phyloP scores from a whole-genome alignment of 1,140 invertebrate genomes.

The Apis laboriosa region DNA sequence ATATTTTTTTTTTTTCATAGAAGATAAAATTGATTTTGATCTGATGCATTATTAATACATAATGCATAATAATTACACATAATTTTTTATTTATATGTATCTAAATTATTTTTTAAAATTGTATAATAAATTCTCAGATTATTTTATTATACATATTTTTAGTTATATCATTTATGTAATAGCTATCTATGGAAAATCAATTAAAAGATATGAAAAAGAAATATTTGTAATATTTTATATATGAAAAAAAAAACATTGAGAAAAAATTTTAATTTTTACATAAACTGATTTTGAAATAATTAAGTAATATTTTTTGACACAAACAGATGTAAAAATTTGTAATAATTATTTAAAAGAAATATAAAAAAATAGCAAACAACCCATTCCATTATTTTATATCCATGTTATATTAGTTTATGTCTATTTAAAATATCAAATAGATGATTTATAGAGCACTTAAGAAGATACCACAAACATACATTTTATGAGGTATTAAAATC shows the following conservation, averaged over 20 bases:
- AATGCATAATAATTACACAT: not conserved
- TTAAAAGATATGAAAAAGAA: not conserved
- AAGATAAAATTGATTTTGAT: not conserved
- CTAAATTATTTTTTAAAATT: not conserved
- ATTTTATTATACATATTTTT: not conserved
- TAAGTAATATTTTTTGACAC: not conserved
- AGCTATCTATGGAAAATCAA: constrained; percentile 6
- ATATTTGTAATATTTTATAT: not conserved
- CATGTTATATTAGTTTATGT: constrained; percentile 65
- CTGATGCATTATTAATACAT: constrained; percentile 1
- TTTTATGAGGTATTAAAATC: constrained; percentile 52
- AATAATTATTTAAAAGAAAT: not conserved
- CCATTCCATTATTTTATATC: constrained; percentile 50
- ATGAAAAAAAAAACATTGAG: not conserved
- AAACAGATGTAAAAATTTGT: constrained; percentile 10
- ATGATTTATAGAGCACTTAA: constrained; percentile 66
- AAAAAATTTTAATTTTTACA: not conserved
- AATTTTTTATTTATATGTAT: not conserved
- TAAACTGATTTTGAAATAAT: constrained; percentile 19
- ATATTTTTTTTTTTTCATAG: not conserved
- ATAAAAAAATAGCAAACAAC: not conserved
- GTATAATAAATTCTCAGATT: not conserved
- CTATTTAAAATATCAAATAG: constrained; percentile 41
- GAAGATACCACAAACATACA: constrained; percentile 52
- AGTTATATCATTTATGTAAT: not conserved